Evolutionary conservation across 2,888 invertebrate genomes (phyloP), one percentile per base, ranked within the genome.

Genomic region (Hyles lineata): DNA sequence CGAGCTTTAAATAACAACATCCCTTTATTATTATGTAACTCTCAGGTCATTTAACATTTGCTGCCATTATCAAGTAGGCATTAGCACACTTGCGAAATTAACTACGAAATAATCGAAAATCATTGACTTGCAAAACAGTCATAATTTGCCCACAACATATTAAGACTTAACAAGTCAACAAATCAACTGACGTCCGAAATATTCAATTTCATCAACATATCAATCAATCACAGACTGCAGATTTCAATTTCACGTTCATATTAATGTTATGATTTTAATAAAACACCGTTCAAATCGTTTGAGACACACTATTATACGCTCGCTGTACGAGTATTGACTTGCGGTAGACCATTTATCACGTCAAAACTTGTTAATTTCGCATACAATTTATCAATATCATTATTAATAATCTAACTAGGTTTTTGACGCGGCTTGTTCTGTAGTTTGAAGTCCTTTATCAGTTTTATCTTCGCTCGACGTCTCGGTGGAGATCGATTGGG

Each of bases 361-460:
- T 67, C 67, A 67, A 11, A 67, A 67, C 21, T 67, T 67, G 67
- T 50, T 67, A 67, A 67, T 67, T 67, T 67, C 67, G 67, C 23
- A 50, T 21, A 67, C 67, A 67, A 67, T 67, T 67, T 67, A 67
- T 67, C 67, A 67, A 67, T 50, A 67, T 23, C 67, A 67, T 50
- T 21, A 55, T 55, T 55, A 55, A 67, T 67, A 60, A 25, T 60
- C 60, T 25, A 60, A 25, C 60, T 60, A 60, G 8, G 50, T 67
- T 67, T 67, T 67, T 50, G 43, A 67, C 23, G 29, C 29, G 67
- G n/a, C 43, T 23, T 50, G 50, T 15, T 25, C 6, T 67, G 50
- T 8, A n/a, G 63, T 35, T 63, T 67, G 50, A 67, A 50, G 23
- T 67, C 50, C 67, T 23, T 67, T 67, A 67, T 67, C 67, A 67